These are phyloP conservation scores for Maniola jurtina DNA, from an alignment of 1,140 invertebrate genomes.

Conservation along the genomic window DNA sequence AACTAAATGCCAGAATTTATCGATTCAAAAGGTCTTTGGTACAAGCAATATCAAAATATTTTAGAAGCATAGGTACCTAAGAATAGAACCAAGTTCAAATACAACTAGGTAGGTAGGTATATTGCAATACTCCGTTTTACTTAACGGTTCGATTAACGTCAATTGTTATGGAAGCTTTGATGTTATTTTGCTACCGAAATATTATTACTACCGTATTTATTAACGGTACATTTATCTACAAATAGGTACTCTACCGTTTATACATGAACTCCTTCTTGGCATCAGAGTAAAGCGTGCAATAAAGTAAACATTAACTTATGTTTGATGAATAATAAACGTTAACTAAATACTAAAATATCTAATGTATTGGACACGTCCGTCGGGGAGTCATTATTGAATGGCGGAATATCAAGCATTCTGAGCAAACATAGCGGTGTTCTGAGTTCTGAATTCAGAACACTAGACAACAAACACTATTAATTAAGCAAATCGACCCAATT, in stretches of 20 bases:
- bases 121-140: not conserved
- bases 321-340: constrained; percentile 18
- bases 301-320: constrained; percentile 7
- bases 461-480: too few relatives aligned
- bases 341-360: constrained; percentile 12
- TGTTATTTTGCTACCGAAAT: constrained; percentile 3
- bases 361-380: not conserved
- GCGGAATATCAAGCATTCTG: too few relatives aligned
- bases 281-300: constrained; percentile 2
- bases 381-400: not conserved
- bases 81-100: not conserved
- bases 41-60: not conserved
- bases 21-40: too few relatives aligned
- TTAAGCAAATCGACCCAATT: too few relatives aligned
- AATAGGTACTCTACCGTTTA: not conserved
- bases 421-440: too few relatives aligned
- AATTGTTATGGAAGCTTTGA: not conserved
- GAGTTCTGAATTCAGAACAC: too few relatives aligned
- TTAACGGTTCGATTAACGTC: not conserved
- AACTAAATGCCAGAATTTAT: too few relatives aligned
- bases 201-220: not conserved
- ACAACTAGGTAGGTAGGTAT: not conserved
- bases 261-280: constrained; percentile 6
- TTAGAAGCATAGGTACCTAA: not conserved
- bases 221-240: constrained; percentile 3